These are phyloP conservation scores for Diplolepis rosae DNA, from an alignment of 2,888 invertebrate genomes.

Conservation along the genomic window DNA sequence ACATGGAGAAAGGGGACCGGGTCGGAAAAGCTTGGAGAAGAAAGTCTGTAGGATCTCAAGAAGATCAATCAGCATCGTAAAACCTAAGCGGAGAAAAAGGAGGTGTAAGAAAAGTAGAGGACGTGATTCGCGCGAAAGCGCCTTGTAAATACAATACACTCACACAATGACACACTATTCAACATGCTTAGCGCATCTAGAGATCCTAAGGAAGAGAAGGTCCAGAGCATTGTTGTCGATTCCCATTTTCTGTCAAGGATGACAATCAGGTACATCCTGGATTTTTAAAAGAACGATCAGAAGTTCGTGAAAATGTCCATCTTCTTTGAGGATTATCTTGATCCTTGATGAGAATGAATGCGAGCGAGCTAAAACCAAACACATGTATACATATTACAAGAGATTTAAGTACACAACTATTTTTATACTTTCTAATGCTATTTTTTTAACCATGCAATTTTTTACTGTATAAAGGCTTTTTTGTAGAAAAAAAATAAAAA, in stretches of 20 bases:
- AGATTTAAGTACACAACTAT: constrained; percentile 51
- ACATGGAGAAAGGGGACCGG: constrained; percentile 12
- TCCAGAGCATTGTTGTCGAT: too few relatives aligned
- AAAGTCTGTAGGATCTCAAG: constrained; percentile 42
- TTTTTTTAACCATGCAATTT: constrained; percentile 69
- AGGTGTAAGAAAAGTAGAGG: constrained; percentile 51
- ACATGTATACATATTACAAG: constrained; percentile 51
- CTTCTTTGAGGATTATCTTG: not conserved
- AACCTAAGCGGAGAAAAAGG: constrained; percentile 35
- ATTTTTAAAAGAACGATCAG: not conserved
- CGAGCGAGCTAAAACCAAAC: constrained; percentile 34
- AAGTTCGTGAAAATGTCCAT: not conserved
- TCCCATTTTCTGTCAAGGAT: not conserved
- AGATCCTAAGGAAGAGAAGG: not conserved
- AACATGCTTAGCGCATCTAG: not conserved
- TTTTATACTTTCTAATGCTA: constrained; percentile 65
- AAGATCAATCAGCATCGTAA: constrained; percentile 48
- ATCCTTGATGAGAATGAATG: not conserved
- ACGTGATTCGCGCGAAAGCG: constrained; percentile 67
- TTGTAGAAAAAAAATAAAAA: constrained; percentile 70
- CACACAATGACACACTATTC: constrained; percentile 29
- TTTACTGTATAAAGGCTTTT: constrained; percentile 74
- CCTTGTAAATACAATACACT: constrained; percentile 69
- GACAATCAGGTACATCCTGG: too few relatives aligned
- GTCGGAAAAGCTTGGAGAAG: constrained; percentile 30